These are phyloP conservation scores for Eleutherodactylus coqui DNA, from an alignment of 2,797 vertebrate genomes.

Conservation along the genomic window DNA sequence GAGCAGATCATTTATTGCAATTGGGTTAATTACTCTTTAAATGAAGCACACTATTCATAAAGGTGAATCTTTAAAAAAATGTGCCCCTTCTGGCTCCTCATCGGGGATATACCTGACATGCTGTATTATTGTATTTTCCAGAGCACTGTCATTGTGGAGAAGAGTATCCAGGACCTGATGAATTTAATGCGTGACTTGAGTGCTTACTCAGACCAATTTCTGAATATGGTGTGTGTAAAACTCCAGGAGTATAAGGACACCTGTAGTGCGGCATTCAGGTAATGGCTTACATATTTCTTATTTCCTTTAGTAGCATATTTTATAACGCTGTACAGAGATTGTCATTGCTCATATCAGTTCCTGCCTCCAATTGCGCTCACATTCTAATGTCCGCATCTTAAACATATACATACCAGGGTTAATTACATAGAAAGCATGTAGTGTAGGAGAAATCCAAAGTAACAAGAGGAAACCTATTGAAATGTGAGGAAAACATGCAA, in stretches of 20 bases:
- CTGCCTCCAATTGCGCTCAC: too few species aligned
- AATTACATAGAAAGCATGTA: too few species aligned
- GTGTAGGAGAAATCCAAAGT: too few species aligned
- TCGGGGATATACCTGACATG: background rate
- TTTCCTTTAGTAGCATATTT: background rate
- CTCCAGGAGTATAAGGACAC: conserved; percentile 97
- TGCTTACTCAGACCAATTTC: conserved; percentile 96
- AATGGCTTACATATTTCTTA: background rate
- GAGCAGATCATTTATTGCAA: too few species aligned
- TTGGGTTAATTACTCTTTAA: too few species aligned
- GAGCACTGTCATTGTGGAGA: conserved; percentile 97
- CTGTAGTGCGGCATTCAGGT: conserved; percentile 93
- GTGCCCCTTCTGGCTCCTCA: too few species aligned
- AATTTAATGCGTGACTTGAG: conserved; percentile 95
- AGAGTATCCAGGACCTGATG: conserved; percentile 96
- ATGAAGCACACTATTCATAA: background rate
- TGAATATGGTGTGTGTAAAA: conserved; percentile 97
- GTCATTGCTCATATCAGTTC: background rate
- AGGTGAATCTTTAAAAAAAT: too few species aligned
- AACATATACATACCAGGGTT: too few species aligned
- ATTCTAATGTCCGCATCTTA: too few species aligned
- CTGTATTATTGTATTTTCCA: conserved; percentile 67
- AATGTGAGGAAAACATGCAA: too few species aligned
- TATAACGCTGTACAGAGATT: background rate
- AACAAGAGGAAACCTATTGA: too few species aligned